Evolutionary conservation across 2,888 invertebrate species (phyloP).

Genomic region (Noctua pronuba): DNA sequence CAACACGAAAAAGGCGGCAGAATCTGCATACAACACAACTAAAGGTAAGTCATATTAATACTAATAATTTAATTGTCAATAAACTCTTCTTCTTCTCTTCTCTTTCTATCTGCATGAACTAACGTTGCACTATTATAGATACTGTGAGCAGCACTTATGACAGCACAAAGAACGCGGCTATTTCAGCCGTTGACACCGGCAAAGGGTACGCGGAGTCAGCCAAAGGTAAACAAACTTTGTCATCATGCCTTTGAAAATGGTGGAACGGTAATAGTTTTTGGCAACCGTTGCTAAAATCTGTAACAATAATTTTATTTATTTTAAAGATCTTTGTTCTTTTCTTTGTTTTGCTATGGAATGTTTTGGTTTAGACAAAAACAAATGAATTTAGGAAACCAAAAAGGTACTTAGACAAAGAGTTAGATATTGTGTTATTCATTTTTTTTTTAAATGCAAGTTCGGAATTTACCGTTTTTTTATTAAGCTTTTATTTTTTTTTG

Average conservation of each 20-base stretch:
- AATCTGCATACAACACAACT: constrained; percentile 84
- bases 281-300: constrained; percentile 42
- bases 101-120: constrained; percentile 53
- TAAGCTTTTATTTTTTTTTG: constrained; percentile 1
- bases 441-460: not conserved
- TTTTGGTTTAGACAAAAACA: not conserved
- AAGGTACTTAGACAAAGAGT: not conserved
- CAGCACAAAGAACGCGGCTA: constrained; percentile 71
- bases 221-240: constrained; percentile 75
- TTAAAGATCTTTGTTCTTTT: constrained; percentile 36
- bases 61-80: not conserved
- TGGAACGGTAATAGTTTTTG: constrained; percentile 56
- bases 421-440: not conserved
- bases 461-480: not conserved
- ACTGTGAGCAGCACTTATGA: constrained; percentile 69
- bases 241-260: constrained; percentile 50
- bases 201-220: constrained; percentile 72
- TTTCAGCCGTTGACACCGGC: constrained; percentile 75
- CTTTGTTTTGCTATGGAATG: constrained; percentile 11
- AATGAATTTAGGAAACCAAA: constrained; percentile 6
- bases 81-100: constrained; percentile 33
- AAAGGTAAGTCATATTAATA: constrained; percentile 77
- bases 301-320: constrained; percentile 1
- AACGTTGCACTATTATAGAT: constrained; percentile 73
- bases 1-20: constrained; percentile 87